These are phyloP conservation scores for Rousettus madagascariensis DNA, from an alignment of 2,797 vertebrate genomes.

Conservation along the genomic window DNA sequence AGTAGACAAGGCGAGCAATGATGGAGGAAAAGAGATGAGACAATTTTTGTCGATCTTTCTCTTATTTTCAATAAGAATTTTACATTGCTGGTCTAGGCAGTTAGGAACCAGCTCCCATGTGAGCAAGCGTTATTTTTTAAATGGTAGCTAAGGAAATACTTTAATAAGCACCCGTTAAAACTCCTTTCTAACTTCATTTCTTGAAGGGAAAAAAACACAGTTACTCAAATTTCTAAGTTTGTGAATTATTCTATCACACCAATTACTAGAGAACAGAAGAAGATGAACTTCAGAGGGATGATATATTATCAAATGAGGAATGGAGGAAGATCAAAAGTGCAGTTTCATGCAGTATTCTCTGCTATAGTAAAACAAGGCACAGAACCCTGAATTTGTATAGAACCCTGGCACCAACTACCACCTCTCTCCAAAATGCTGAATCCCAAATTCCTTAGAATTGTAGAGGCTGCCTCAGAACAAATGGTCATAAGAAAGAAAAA, in stretches of 20 bases:
- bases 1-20: not conserved
- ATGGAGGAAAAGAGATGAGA: not conserved
- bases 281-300: not conserved
- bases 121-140: not conserved
- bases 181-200: conserved; percentile 16
- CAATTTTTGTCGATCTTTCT: not conserved
- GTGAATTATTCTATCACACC: conserved; percentile 16
- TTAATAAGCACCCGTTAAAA: conserved; percentile 16
- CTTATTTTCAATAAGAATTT: conserved; percentile 28
- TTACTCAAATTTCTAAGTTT: not conserved
- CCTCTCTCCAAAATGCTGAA: not conserved
- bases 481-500: conserved; percentile 12
- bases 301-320: not conserved
- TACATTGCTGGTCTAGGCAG: not conserved
- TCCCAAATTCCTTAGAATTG: not conserved
- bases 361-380: not conserved
- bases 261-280: conserved; percentile 26
- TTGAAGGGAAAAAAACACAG: not conserved
- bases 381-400: not conserved
- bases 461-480: not conserved
- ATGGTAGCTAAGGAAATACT: conserved; percentile 45
- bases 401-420: not conserved
- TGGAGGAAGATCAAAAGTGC: not conserved
- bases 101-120: conserved; percentile 9
- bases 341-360: not conserved